Evolutionary conservation across 2,113 vertebrate species (phyloP), one percentile per base, ranked within the genome.

Genomic region (Channa maculata): DNA sequence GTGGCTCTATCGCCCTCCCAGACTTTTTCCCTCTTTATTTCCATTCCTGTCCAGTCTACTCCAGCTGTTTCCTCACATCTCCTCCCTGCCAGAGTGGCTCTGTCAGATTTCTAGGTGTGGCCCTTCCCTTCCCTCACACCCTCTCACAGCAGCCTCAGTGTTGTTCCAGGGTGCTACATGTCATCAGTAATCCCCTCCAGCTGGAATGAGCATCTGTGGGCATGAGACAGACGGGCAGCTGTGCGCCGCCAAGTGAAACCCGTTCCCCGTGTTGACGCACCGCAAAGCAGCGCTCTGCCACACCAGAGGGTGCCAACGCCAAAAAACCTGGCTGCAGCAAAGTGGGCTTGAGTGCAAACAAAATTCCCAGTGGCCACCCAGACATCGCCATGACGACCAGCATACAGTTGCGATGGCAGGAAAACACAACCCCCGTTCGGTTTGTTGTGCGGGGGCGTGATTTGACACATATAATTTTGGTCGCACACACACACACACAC

Each of bases 31-130:
- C 58, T 38, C 71, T 62, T 65, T 49, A 66, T 81, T 84, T 71
- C 72, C 55, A 71, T n/a, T 52, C 24, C 15, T 44, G 34, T 43
- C 24, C 11, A 1, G 48, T 77, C 57, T 61, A 8, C 65, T 83
- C 77, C 89, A 91, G 80, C 77, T 74, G 85, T 79, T 89, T 90
- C 57, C 53, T 74, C 46, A 36, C 34, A 37, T 84, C 79, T 68
- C 55, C 71, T 44, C 76, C 33, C 62, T 51, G 59, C 76, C 72
- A 72, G 53, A 82, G 55, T 24, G 76, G 66, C 77, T 71, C 73
- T 79, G 85, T 89, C 88, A 86, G 71, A 71, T 78, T 92, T 90
- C 72, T 90, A 92, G 93, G 94, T 90, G 93, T 89, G 94, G 94
- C 71, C 82, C 86, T 85, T 82, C 71, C 67, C 77, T 81, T 75